Evolutionary conservation across 2,797 vertebrate species (phyloP), one percentile per base, ranked within the genome.

Genomic region (Acanthurus lineatus): DNA sequence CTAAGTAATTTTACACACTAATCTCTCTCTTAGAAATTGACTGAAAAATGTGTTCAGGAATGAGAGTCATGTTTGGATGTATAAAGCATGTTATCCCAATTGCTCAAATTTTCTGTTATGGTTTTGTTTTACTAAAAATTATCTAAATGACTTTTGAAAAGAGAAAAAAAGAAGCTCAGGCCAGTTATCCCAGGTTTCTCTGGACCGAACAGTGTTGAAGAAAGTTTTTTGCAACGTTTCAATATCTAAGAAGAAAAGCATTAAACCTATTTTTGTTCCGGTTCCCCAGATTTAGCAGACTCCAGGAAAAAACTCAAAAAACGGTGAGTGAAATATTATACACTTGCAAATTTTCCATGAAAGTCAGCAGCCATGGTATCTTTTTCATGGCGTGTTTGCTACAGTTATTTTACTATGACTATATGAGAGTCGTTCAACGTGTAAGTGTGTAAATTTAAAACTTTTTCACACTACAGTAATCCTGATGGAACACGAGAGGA

Each of bases 291-390:
- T 14, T 66, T 89, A 40, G 32, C 77, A 58, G 94, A 95, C 6
- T 89, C 95, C 62, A 95, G 92, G 86, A 97, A 94, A 79, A 79
- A 86, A 57, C 93, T 98, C 56, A 97, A 91, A 82, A 98, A 95
- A 93, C 81, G 96, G 97, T 98, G 79, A 93, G 94, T 79, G 38
- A 69, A 74, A 60, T 57, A 48, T 15, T 42, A 14, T 15, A 12
- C 28, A 19, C 1, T 25, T 10, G 4, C 9, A 0, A 2, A 35
- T 44, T 81, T 8, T 22, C 2, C 25, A 2, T 44, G 17, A 14
- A 25, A 49, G 52, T 52, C 9, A 38, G 54, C 3, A 4, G 11
- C 20, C 25, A 32, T 38, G 6, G 15, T 48, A 17, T 42, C 62
- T 49, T 52, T 22, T 19, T 35, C 20, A 49, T 19, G 16, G 15